phyloP scores from a whole-genome alignment of 1,140 invertebrate species.

The Campoletis sonorensis region DNA sequence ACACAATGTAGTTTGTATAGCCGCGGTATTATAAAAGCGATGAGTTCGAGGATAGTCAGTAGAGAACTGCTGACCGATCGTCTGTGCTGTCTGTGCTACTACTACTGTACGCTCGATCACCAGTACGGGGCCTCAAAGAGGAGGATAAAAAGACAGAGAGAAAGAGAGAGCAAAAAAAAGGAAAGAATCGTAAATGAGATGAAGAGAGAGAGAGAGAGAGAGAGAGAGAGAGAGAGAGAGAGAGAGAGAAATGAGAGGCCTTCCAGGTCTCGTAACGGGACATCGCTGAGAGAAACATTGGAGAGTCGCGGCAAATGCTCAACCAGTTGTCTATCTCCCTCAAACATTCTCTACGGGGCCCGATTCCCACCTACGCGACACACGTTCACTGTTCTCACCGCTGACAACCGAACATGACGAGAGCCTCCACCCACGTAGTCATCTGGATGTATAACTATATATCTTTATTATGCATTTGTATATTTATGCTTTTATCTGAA shows the following conservation, averaged over 20 bases:
- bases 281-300: slow-evolving; percentile 43
- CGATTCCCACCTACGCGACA: slow-evolving; percentile 10
- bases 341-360: neutral
- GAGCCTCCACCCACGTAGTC: slow-evolving; percentile 4
- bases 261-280: slow-evolving; percentile 76
- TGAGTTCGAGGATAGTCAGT: slow-evolving; percentile 22
- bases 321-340: slow-evolving; percentile 16
- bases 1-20: neutral
- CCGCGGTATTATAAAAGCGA: slow-evolving; percentile 19
- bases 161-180: slow-evolving; percentile 20
- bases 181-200: neutral
- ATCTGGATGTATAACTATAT: too few relatives aligned
- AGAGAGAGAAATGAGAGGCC: slow-evolving; percentile 44
- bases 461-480: too few relatives aligned
- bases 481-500: too few relatives aligned
- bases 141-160: neutral
- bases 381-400: slow-evolving; percentile 12
- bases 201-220: neutral
- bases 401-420: slow-evolving; percentile 12
- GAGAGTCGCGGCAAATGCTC: slow-evolving; percentile 21
- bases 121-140: slow-evolving; percentile 25
- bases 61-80: slow-evolving; percentile 46
- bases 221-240: neutral
- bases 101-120: slow-evolving; percentile 48
- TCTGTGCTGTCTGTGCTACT: slow-evolving; percentile 24